Base-by-base conservation (phyloP, 1,140 invertebrate genomes). In the Lordiphosa stackelbergi region DNA sequence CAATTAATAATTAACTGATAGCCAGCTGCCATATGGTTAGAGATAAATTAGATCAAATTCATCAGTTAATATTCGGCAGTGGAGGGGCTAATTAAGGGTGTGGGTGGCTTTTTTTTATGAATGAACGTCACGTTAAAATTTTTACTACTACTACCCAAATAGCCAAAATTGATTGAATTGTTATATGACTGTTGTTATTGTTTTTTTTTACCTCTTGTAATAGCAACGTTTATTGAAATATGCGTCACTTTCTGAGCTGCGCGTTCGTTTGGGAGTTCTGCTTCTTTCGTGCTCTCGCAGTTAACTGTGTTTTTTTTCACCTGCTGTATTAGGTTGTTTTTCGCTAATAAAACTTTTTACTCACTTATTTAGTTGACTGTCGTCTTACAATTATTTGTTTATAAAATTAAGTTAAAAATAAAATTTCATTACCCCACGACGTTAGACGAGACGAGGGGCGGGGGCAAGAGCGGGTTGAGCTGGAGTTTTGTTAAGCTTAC, bases 201-300 rank as follows among this genome's bases (percentile, higher is more conserved):
- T 51, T 34, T 11, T 66, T 68, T 63, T 68, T 68, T 68, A 68
- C 64, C 64, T 68, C 36, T 68, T 45, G 64, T 60, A 68, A 68
- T 68, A 68, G 64, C 64, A 68, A 68, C 64, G 47, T 66, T 31
- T 57, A 34, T 31, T 52, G 28, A 31, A 31, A 45, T 41, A 47
- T 66, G 63, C 64, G 64, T 66, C 64, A 59, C 64, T 66, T 45
- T 56, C 46, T 42, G 36, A 13, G 3, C 24, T 52, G 63, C 54
- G 53, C 61, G n/a, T 24, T 65, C 54, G 48, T 19, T 40, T 34
- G 35, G 48, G 31, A 24, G 28, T 11, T 55, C 42, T 28, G 40
- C 28, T 48, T 53, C 12, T 42, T 42, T 65, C 12, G 37, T 35
- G 24, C 9, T 9, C 28, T 31, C 7, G n/a, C n/a, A 31, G 28